Base-by-base conservation (phyloP, 2,888 invertebrate species). In the Ectobius pallidus region DNA sequence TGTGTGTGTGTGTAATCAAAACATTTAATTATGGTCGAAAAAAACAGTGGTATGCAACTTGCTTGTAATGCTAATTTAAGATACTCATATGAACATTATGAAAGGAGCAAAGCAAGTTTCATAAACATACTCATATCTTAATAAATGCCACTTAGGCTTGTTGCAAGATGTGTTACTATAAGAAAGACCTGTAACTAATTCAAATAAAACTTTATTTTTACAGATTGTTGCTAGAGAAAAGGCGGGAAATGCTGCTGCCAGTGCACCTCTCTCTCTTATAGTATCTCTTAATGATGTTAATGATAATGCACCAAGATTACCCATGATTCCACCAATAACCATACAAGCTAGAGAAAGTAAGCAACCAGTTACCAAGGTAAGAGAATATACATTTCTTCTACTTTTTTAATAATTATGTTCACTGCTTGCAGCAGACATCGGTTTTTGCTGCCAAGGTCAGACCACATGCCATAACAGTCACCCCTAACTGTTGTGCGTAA, bases 221-320 rank as follows among this genome's bases (percentile, higher is more conserved):
- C 78, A 89, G 89, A 91, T 95, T 65, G 94, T 95, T 4, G 95
- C 94, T 0, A 85, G 95, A 3, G 95, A 96, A 83, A 90, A 89
- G 68, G 89, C 87, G 65, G 92, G 92, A 0, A 86, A 87, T 30
- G 93, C 93, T 0, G 93, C 93, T 0, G 94, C 94, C 1, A 95
- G 95, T 75, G 90, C 94, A 4, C 96, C 96, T 0, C 84, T 93
- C 20, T 92, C 92, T 0, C 81, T 96, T 49, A 89, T 91, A 0
- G 94, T 96, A 0, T 87, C 89, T 55, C 83, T 94, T 73, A 86
- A 91, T 74, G 95, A 96, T 81, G 91, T 92, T 63, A 96, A 96
- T 80, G 96, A 96, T 81, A 96, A 96, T 82, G 89, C 94, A 0
- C 96, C 96, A 0, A 86, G 90, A 73, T 85, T 96, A 77, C 91